A percentile compares a stretch with the other conserved stretches of the same genome.
These are phyloP conservation scores for Apamea monoglypha DNA, from an alignment of 2,888 invertebrate genomes.

Conservation along the genomic window DNA sequence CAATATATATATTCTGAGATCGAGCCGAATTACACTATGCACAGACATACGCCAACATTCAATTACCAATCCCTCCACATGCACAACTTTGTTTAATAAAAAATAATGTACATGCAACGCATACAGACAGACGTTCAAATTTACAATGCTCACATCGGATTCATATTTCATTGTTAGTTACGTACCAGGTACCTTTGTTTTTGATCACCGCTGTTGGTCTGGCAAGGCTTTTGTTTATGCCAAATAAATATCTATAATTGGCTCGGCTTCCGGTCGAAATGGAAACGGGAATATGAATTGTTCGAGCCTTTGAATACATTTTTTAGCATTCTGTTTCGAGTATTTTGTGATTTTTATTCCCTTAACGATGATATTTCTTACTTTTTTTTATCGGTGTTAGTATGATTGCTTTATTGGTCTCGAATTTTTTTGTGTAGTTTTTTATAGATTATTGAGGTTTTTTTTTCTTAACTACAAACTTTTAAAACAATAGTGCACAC, in stretches of 20 bases:
- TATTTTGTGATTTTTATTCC: constrained; percentile 23
- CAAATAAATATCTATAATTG: constrained; percentile 63
- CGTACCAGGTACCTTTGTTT: constrained; percentile 55
- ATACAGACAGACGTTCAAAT: constrained; percentile 40
- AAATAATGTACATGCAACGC: constrained; percentile 12
- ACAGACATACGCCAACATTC: not conserved
- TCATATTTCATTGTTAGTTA: constrained; percentile 64
- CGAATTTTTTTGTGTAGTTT: not conserved
- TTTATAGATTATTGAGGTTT: not conserved
- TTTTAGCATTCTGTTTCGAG: constrained; percentile 33
- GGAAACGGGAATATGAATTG: constrained; percentile 48
- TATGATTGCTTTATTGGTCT: constrained; percentile 27
- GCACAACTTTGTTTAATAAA: constrained; percentile 26
- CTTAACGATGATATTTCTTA: constrained; percentile 32
- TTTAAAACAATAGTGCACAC: too few relatives aligned
- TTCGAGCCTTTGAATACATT: constrained; percentile 28
- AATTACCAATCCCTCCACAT: not conserved
- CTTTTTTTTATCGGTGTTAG: constrained; percentile 28
- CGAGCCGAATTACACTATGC: not conserved
- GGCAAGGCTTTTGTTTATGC: constrained; percentile 50
- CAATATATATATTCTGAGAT: too few relatives aligned
- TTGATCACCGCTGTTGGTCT: constrained; percentile 45
- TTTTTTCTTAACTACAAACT: too few relatives aligned
- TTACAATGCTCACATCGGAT: constrained; percentile 45
- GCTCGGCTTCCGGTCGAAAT: constrained; percentile 39